phyloP scores from a whole-genome alignment of 2,888 invertebrate genomes.

The Dascillus cervinus region DNA sequence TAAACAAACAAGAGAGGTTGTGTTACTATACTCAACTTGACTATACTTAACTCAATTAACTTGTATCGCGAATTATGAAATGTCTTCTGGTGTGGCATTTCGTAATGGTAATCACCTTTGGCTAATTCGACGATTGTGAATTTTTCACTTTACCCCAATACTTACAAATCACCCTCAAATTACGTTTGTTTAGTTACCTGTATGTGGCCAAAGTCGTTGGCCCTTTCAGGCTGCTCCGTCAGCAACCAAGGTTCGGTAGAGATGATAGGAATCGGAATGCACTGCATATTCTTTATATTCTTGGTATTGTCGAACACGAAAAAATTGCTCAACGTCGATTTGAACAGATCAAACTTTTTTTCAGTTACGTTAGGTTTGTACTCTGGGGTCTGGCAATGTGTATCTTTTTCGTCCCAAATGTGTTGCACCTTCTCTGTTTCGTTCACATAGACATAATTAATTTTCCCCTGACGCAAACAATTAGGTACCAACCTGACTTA shows the following conservation, averaged over 20 bases:
- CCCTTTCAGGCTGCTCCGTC: too few relatives aligned
- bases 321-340: slow-evolving; percentile 30
- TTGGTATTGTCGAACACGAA: slow-evolving; percentile 24
- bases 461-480: background rate
- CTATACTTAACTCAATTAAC: too few relatives aligned
- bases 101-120: background rate
- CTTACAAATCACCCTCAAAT: background rate
- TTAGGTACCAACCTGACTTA: slow-evolving; percentile 23
- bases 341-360: slow-evolving; percentile 24
- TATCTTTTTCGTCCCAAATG: slow-evolving; percentile 25
- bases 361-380: slow-evolving; percentile 8
- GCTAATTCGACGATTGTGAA: slow-evolving; percentile 4
- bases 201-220: slow-evolving; percentile 23
- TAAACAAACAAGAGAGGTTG: too few relatives aligned
- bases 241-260: too few relatives aligned
- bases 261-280: too few relatives aligned
- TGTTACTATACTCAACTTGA: too few relatives aligned
- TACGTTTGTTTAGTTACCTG: slow-evolving; percentile 17
- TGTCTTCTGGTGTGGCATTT: too few relatives aligned
- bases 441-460: too few relatives aligned
- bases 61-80: too few relatives aligned
- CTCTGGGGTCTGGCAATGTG: slow-evolving; percentile 5
- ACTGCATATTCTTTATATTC: slow-evolving; percentile 5
- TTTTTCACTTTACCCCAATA: too few relatives aligned
- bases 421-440: slow-evolving; percentile 27